Base-by-base conservation (phyloP, 2,888 invertebrate species). In the Microctonus hyperodae region DNA sequence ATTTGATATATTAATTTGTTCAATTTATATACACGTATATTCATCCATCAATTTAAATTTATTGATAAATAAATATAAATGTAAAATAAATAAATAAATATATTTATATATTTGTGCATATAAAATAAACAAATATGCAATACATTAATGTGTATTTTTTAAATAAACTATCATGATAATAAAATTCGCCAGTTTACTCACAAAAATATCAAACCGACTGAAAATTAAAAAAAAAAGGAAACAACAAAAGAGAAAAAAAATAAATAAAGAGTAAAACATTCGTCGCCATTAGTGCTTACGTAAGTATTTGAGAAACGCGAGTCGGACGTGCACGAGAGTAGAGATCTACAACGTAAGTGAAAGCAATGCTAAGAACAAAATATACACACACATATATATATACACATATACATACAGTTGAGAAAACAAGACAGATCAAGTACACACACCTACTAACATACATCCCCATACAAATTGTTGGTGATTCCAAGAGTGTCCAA, bases 261-360 rank as follows among this genome's bases (percentile, higher is more conserved):
- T 13, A 25, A n/a, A n/a, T 7, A 16, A 10, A 2, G 16, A 55
- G 31, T 37, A 16, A 13, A 50, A 48, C 48, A 31, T 60, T 55
- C 33, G 33, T 50, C n/a, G 31, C 50, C 50, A 60, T 60, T 60
- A 60, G 50, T 50, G 44, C 50, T 58, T 50, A 65, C 53, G 60
- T 65, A 60, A 37, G 65, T 65, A 65, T 60, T 59, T 53, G 37
- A 55, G 55, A 31, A 59, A 59, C 44, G 64, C 31, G 28, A 53
- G 64, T 50, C 61, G 61, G 61, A 51, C 57, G 57, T 60, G 68
- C 64, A 56, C 28, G 60, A 64, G 60, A 23, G 48, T 22, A 50
- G 31, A 56, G 51, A 50, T 51, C 35, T 23, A 48, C 44, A 64
- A 16, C 44, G 68, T 60, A 64, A 64, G 61, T 68, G 11, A 35